Conservation (phyloP, 2,113 vertebrate genomes). For the Sorex fumeus region DNA sequence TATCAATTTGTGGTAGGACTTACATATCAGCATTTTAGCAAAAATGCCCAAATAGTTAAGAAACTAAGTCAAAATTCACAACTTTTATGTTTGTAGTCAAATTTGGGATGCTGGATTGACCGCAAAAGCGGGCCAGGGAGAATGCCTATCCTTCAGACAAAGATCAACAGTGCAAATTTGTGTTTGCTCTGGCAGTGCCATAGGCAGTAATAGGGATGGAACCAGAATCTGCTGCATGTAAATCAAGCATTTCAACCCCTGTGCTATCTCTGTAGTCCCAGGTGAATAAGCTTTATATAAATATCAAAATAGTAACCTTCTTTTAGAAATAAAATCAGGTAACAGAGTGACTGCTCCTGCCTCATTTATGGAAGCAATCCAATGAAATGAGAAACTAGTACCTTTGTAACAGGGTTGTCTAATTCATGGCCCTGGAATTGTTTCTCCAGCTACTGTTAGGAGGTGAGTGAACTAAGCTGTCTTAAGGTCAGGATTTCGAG, state of each 20-base stretch:
- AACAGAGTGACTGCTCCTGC: neutral
- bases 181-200: no score
- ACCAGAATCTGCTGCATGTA: no score
- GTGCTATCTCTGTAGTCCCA: neutral
- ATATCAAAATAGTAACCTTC: neutral
- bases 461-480: neutral
- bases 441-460: fast-evolving
- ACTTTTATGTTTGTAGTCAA: fast-evolving
- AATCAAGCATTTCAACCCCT: no score
- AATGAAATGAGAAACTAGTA: no score
- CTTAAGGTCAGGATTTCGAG: neutral
- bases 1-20: neutral
- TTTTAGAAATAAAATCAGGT: neutral
- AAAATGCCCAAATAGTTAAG: neutral
- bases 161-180: fast-evolving
- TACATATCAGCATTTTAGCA: neutral
- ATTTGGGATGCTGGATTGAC: fast-evolving
- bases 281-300: neutral
- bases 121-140: neutral
- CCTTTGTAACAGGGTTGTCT: neutral
- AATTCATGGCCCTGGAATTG: fast-evolving
- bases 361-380: neutral
- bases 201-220: no score
- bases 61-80: neutral
- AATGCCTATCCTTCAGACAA: fast-evolving